phyloP scores from a whole-genome alignment of 2,888 invertebrate species.

The Meganola albula region DNA sequence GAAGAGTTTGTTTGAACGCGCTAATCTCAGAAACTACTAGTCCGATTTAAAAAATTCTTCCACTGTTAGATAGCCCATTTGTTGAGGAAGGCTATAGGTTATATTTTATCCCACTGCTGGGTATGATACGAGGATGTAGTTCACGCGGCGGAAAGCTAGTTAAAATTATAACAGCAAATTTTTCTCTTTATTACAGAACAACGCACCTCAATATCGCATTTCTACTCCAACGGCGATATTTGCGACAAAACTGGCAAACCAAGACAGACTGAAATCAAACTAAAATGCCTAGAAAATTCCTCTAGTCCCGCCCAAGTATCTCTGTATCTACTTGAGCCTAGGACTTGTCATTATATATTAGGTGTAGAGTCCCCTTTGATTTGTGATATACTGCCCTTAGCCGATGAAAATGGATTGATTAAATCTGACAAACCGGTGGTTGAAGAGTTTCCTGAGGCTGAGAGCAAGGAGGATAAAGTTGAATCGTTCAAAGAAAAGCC shows the following conservation, averaged over 20 bases:
- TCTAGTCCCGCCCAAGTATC: slow-evolving; percentile 89
- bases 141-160: too few species aligned
- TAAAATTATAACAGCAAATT: too few species aligned
- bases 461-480: slow-evolving; percentile 33
- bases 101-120: too few species aligned
- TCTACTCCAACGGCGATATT: slow-evolving; percentile 89
- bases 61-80: too few species aligned
- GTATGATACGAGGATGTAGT: too few species aligned
- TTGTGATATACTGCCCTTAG: slow-evolving; percentile 88
- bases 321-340: slow-evolving; percentile 92
- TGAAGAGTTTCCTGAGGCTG: slow-evolving; percentile 25
- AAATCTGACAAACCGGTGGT: slow-evolving; percentile 34
- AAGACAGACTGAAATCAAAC: slow-evolving; percentile 90
- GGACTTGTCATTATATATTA: slow-evolving; percentile 94
- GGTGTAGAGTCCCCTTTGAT: slow-evolving; percentile 96
- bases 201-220: slow-evolving; percentile 88
- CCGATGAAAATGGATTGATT: slow-evolving; percentile 87
- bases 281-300: slow-evolving; percentile 85
- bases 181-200: slow-evolving; percentile 40
- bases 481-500: slow-evolving; percentile 31
- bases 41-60: too few species aligned
- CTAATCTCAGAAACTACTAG: too few species aligned
- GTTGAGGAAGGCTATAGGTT: too few species aligned
- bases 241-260: slow-evolving; percentile 90
- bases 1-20: too few species aligned